These are phyloP conservation scores for Hypocryptadius cinnamomeus DNA, from an alignment of 2,113 vertebrate genomes.

Conservation along the genomic window DNA sequence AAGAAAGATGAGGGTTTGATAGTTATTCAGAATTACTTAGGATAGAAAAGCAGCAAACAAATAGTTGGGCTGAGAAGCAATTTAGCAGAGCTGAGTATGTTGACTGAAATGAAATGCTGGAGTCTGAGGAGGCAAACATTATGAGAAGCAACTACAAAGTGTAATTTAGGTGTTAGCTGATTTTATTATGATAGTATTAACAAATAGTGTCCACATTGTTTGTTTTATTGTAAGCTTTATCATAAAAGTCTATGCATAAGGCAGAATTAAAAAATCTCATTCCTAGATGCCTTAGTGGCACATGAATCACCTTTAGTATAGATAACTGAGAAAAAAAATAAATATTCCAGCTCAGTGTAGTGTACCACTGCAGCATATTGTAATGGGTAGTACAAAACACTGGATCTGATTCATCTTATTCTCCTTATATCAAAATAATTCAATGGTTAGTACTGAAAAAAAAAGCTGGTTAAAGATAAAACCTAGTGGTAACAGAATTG, in stretches of 20 bases:
- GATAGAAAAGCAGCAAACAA: neutral
- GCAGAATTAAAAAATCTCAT: neutral
- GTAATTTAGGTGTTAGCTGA: conserved; percentile 2
- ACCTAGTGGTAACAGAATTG: neutral
- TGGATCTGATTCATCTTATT: neutral
- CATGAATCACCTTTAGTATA: neutral
- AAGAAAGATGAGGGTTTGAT: neutral
- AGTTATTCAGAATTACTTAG: neutral
- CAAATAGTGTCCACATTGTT: neutral
- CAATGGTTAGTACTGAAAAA: neutral
- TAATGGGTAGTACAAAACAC: neutral
- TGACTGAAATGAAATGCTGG: neutral
- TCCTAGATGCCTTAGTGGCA: neutral
- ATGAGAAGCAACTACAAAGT: neutral
- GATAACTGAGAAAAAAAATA: neutral
- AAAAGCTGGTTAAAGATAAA: neutral
- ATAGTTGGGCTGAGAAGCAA: neutral
- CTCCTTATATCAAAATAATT: neutral
- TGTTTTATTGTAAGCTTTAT: neutral
- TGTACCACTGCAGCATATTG: neutral
- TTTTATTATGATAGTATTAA: neutral
- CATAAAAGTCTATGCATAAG: neutral
- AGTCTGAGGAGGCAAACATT: neutral
- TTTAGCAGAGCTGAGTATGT: neutral
- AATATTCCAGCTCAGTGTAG: neutral